These are phyloP conservation scores for Drosophila ambigua DNA, from an alignment of 1,140 invertebrate species.

Conservation along the genomic window DNA sequence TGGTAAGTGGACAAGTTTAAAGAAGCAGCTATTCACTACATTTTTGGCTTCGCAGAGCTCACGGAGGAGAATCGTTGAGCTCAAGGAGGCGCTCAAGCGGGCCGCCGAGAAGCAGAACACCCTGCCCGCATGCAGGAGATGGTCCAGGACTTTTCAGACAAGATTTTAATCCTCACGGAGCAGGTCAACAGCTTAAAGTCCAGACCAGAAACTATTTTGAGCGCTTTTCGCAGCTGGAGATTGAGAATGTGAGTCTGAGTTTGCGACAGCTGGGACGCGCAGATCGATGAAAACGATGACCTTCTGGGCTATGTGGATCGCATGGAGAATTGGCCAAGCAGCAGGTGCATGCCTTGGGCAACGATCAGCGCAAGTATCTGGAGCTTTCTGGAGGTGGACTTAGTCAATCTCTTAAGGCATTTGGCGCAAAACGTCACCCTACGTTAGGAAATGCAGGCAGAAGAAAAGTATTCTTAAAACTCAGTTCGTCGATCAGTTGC, in stretches of 20 bases:
- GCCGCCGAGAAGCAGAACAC: constrained; percentile 83
- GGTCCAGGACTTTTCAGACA: constrained; percentile 87
- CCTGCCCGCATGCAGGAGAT: constrained; percentile 86
- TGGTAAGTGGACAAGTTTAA: constrained; percentile 80
- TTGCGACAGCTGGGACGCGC: constrained; percentile 84
- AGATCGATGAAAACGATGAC: constrained; percentile 88
- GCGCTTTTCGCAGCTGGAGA: constrained; percentile 65
- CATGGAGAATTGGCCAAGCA: constrained; percentile 86
- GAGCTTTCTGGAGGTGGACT: constrained; percentile 67
- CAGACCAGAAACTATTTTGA: constrained; percentile 68
- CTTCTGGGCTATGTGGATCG: constrained; percentile 86
- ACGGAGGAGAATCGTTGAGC: constrained; percentile 84
- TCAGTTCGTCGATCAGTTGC: no score
- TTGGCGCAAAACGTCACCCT: constrained; percentile 44
- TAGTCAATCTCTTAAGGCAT: constrained; percentile 61
- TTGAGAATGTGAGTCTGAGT: constrained; percentile 84
- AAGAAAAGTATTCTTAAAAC: no score
- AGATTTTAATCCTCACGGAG: constrained; percentile 87
- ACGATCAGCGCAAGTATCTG: constrained; percentile 70
- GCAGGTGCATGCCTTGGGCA: constrained; percentile 71
- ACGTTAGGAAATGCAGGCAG: constrained; percentile 28
- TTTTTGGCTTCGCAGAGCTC: constrained; percentile 67
- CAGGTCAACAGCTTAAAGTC: constrained; percentile 84
- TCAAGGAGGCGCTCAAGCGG: constrained; percentile 84
- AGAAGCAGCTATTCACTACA: not conserved